Conservation (phyloP, 2,113 vertebrate genomes). For the Cinclus mexicanus region DNA sequence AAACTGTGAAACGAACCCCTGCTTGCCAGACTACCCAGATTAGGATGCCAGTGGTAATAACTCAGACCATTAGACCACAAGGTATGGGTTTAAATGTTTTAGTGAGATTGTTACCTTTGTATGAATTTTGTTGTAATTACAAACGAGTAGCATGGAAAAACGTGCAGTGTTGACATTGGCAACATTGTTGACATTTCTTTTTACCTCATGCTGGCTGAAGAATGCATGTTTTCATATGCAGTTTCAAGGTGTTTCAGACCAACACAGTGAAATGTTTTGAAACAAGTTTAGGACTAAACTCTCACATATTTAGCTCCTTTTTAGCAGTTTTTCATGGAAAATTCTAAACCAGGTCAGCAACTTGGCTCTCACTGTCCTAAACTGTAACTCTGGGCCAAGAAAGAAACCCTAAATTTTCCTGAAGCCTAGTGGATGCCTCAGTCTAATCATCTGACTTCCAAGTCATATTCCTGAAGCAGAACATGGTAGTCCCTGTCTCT, state of each 20-base stretch:
- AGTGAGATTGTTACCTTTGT: slow-evolving; percentile 56
- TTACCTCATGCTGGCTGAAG: not conserved
- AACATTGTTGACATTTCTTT: slow-evolving; percentile 3
- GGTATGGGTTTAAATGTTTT: slow-evolving; percentile 72
- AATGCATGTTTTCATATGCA: slow-evolving; percentile 1
- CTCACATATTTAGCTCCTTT: not conserved
- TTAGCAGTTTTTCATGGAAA: not conserved
- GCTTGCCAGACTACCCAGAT: slow-evolving; percentile 77
- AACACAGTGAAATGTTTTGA: not conserved
- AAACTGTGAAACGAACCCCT: slow-evolving; percentile 79
- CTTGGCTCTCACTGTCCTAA: not conserved
- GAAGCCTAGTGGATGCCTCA: not conserved
- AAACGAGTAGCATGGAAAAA: slow-evolving; percentile 6
- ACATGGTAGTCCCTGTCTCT: not conserved
- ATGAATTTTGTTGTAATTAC: slow-evolving; percentile 54
- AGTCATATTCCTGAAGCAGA: not conserved
- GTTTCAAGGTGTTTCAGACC: not conserved
- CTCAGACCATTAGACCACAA: slow-evolving; percentile 80
- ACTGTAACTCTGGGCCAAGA: not conserved
- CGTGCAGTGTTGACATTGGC: not conserved
- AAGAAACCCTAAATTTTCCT: not conserved
- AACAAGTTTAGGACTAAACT: not conserved
- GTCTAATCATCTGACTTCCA: not conserved
- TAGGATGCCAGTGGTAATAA: slow-evolving; percentile 85
- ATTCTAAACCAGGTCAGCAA: not conserved